These are phyloP conservation scores for Zaprionus davidi DNA, from an alignment of 1,140 invertebrate genomes.

Conservation along the genomic window DNA sequence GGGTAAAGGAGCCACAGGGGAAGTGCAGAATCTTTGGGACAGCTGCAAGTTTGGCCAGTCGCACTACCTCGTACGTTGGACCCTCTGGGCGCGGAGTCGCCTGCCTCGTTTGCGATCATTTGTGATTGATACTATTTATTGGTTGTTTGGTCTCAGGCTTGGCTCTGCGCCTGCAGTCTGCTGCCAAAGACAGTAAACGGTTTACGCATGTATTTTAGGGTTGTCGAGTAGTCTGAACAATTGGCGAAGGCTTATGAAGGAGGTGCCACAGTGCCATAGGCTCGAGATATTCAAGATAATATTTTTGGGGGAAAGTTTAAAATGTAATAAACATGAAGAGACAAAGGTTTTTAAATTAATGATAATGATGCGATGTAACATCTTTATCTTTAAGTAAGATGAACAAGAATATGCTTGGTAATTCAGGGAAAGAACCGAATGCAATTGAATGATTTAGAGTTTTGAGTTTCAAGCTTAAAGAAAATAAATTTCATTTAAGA, in stretches of 20 bases:
- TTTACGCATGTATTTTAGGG: constrained; percentile 47
- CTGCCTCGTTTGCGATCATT: constrained; percentile 77
- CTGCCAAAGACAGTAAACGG: constrained; percentile 9
- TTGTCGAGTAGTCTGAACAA: constrained; percentile 33
- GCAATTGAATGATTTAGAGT: too few relatives aligned
- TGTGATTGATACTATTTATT: constrained; percentile 81
- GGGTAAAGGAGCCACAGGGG: constrained; percentile 1
- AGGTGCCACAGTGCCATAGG: neutral
- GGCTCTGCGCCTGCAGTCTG: constrained; percentile 18
- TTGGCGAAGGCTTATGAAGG: neutral
- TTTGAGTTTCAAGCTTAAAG: too few relatives aligned
- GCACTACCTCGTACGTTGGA: neutral
- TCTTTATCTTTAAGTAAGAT: too few relatives aligned
- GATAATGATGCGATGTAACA: too few relatives aligned
- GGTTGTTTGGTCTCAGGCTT: constrained; percentile 60
- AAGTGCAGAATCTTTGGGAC: constrained; percentile 48
- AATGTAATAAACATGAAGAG: neutral
- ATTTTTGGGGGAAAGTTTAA: neutral
- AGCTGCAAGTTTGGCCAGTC: constrained; percentile 78
- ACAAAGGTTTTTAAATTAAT: neutral
- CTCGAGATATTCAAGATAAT: neutral
- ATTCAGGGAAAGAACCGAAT: too few relatives aligned
- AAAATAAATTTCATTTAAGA: too few relatives aligned
- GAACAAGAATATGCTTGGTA: too few relatives aligned
- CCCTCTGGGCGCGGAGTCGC: constrained; percentile 63